A percentile compares a stretch with the other conserved stretches of the same genome.
Evolutionary conservation across 2,113 vertebrate genomes (phyloP).

Genomic region (Labeo rohita): DNA sequence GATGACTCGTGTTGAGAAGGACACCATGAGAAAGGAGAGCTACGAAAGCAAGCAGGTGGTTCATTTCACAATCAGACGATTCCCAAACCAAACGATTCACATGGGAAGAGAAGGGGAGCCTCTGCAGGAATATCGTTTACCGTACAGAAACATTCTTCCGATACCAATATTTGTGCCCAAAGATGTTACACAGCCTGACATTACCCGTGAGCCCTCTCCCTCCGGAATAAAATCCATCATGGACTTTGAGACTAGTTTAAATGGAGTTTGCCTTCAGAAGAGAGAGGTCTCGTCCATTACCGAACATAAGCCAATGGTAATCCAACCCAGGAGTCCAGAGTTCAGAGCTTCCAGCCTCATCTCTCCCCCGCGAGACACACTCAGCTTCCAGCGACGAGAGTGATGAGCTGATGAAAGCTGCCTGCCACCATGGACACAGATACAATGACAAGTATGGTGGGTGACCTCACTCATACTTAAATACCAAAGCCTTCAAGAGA

Average conservation of each 20-base stretch:
- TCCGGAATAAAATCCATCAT: constrained; percentile 4
- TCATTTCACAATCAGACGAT: constrained; percentile 67
- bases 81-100: constrained; percentile 64
- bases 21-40: constrained; percentile 61
- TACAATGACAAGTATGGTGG: background rate
- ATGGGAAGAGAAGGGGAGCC: constrained; percentile 61
- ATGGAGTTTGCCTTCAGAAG: constrained; percentile 34
- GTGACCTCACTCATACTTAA: constrained; percentile 6
- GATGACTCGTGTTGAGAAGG: constrained; percentile 64
- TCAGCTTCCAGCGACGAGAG: constrained; percentile 61
- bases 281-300: constrained; percentile 24
- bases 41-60: constrained; percentile 71
- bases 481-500: background rate
- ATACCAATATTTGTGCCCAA: constrained; percentile 60
- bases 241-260: constrained; percentile 38
- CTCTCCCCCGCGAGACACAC: constrained; percentile 55
- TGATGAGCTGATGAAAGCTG: constrained; percentile 45
- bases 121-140: constrained; percentile 64
- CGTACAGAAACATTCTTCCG: constrained; percentile 54
- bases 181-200: constrained; percentile 26
- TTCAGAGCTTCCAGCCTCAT: constrained; percentile 68
- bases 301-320: constrained; percentile 48
- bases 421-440: background rate
- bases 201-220: background rate
- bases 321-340: constrained; percentile 57